Base-by-base conservation (phyloP, 2,113 vertebrate species). In the Sarotherodon lohbergeri region DNA sequence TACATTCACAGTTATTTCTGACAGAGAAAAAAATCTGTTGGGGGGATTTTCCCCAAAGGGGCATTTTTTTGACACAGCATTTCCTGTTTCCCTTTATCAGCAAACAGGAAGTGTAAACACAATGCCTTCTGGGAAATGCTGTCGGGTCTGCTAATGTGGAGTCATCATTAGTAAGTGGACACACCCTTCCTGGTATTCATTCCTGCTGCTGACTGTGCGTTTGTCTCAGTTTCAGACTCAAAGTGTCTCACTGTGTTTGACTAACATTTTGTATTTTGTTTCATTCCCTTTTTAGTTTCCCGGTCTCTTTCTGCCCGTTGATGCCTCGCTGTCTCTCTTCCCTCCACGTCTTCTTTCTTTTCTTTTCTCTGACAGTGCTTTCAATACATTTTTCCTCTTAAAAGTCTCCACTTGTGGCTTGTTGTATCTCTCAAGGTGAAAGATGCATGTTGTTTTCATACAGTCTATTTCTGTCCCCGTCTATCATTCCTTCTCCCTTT, bases 101-200 rank as follows among this genome's bases (percentile, higher is more conserved):
- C 50, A 81, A 82, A 56, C 84, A 91, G 94, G 95, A 96, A 95
- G 95, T 57, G 73, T 91, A 94, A 94, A 95, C 95, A 96, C 95
- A 95, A 95, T 93, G 87, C 87, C 91, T 81, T 91, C 59, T 92
- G 94, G 95, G 94, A 95, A 96, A 94, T 89, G 84, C 84, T 24
- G 9, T 13, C 4, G n/a, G 63, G 59, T 81, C n/a, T 54, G 88
- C 73, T 92, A 94, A 94, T 92, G 89, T 90, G 78, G 52, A 80
- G 84, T 90, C 90, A 82, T 93, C 85, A 95, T 95, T 95, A 93
- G 83, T 76, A 52, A 54, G 88, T 2, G 52, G 85, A 89, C 93
- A 92, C 96, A 50, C 96, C 96, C 96, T 96, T 96, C 96, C 96
- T 96, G 92, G 68, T 14, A 94, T 94, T 94, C 89, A 93, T 13